Percentiles rank a stretch among this genome's conserved stretches.
Evolutionary conservation across 1,140 invertebrate species (phyloP).

Genomic region (Medauroidea extradentata): DNA sequence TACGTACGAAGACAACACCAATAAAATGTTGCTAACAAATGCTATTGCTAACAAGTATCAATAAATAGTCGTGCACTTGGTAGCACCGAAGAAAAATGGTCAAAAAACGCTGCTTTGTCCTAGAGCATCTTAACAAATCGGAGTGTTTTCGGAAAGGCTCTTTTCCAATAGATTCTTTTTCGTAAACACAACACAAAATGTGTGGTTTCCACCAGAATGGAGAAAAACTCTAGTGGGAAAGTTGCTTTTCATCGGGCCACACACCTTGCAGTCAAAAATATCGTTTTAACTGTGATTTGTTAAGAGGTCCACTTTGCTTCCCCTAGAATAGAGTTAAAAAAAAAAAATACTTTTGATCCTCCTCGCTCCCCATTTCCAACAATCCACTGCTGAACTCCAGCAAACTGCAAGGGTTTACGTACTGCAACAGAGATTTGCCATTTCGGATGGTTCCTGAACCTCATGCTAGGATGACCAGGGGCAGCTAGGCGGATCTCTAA

Average conservation of each 20-base stretch:
- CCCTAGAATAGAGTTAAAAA: not conserved
- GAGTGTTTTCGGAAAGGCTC: slow-evolving; percentile 66
- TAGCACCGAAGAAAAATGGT: not conserved
- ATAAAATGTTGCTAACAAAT: not conserved
- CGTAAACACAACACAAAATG: slow-evolving; percentile 63
- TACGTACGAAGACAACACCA: not conserved
- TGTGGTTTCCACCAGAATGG: slow-evolving; percentile 14
- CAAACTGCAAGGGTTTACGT: too few species aligned
- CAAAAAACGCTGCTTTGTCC: not conserved
- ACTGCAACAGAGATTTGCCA: too few species aligned
- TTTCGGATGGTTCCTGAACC: too few species aligned
- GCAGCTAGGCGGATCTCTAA: too few species aligned
- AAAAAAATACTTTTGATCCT: not conserved
- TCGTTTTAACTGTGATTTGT: slow-evolving; percentile 6
- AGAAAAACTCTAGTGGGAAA: slow-evolving; percentile 19
- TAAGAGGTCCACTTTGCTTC: slow-evolving; percentile 8
- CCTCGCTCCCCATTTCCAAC: too few species aligned
- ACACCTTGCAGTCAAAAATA: slow-evolving; percentile 17
- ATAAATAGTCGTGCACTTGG: not conserved
- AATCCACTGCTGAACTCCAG: too few species aligned
- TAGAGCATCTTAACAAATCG: slow-evolving; percentile 36
- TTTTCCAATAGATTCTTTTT: slow-evolving; percentile 60
- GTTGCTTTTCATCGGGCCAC: slow-evolving; percentile 11
- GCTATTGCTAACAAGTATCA: not conserved
- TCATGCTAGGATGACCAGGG: too few species aligned